Evolutionary conservation across 1,140 invertebrate species (phyloP).

Genomic region (Octopus sinensis): DNA sequence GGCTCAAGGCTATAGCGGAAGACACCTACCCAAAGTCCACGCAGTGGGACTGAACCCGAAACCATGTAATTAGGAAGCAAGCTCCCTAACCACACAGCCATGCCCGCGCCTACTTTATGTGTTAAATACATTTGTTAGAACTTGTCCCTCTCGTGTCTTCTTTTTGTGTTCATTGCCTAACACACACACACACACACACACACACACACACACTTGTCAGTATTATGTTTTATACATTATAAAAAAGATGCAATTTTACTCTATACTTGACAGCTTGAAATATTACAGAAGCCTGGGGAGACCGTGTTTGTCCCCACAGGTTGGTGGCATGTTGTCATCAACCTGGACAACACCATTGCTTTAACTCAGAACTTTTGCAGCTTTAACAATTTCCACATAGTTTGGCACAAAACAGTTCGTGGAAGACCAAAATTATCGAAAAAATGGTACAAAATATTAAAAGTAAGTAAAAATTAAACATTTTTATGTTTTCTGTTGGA

Average conservation of each 20-base stretch:
- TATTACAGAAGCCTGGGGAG: conserved; percentile 94
- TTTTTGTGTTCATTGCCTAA: too few relatives aligned
- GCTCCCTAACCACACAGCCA: too few relatives aligned
- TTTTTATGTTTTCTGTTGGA: neutral
- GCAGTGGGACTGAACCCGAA: too few relatives aligned
- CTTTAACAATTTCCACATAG: conserved; percentile 90
- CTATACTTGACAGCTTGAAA: conserved; percentile 73
- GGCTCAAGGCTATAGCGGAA: conserved; percentile 68
- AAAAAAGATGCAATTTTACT: neutral
- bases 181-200: too few relatives aligned
- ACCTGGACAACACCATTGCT: conserved; percentile 91
- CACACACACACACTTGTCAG: too few relatives aligned
- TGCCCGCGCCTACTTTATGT: too few relatives aligned
- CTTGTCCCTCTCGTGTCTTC: too few relatives aligned
- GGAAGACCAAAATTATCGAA: conserved; percentile 90
- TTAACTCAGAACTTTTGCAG: conserved; percentile 98
- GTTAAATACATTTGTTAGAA: too few relatives aligned
- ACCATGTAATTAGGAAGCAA: too few relatives aligned
- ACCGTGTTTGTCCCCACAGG: conserved; percentile 93
- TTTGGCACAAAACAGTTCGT: conserved; percentile 96
- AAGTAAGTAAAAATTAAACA: conserved; percentile 53
- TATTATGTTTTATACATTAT: too few relatives aligned
- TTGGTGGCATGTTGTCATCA: conserved; percentile 96
- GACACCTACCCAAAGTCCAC: too few relatives aligned
- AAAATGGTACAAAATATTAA: conserved; percentile 74